Base-by-base conservation (phyloP, 2,888 invertebrate species). In the Drosophila differens region DNA sequence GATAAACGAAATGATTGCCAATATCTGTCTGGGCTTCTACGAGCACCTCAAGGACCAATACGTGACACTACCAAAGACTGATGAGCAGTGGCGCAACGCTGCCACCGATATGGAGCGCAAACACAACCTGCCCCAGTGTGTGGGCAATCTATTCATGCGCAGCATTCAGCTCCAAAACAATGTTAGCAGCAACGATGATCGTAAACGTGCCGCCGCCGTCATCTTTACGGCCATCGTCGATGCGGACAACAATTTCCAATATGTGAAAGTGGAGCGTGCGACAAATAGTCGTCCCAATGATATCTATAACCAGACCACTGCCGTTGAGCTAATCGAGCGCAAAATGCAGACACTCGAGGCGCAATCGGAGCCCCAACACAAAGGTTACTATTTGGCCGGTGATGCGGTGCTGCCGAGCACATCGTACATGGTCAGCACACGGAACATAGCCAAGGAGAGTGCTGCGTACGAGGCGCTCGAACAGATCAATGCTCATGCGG, bases 1-100 rank as follows among this genome's bases (percentile, higher is more conserved):
- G 89, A 93, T 93, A 90, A 90, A 92, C 75, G 92, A 91, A 85
- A 93, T 93, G 93, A 92, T 93, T 82, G 92, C 92, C 76, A 92
- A 93, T 82, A 93, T 93, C 78, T 92, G 93, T 82, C 83, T 91
- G 84, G 92, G 92, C 88, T 92, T 93, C 79, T 93, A 92, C 63
- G 92, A 93, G 85, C 89, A 91, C 81, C 86, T 93, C 70, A 92
- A 92, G 82, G 91, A 93, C 85, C 91, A 91, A 88, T 93, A 90
- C 82, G 86, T 93, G 79, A 87, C 89, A 85, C 89, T 91, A 86
- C 93, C 93, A 91, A 92, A 92, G 91, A 92, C 92, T 88, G 91
- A 91, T 77, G 93, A 92, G 71, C 92, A 93, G 83, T 92, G 93
- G 93, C 89, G 88, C 72, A 85, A 64, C 25, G 83, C 92, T 68